phyloP scores from a whole-genome alignment of 2,113 vertebrate genomes.

The Emydura subglobosa region DNA sequence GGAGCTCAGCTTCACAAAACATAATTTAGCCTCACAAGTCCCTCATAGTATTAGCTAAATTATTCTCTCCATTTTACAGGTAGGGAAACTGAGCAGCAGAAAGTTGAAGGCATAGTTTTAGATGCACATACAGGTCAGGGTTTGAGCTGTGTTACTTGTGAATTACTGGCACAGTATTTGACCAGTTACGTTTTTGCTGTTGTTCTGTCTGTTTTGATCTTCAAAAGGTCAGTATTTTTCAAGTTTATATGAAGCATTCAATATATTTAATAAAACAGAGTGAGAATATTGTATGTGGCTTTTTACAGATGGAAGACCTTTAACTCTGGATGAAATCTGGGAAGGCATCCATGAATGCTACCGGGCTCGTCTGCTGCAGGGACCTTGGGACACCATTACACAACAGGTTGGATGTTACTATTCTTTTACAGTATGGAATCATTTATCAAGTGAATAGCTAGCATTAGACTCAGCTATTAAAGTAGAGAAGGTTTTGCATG shows the following conservation, averaged over 20 bases:
- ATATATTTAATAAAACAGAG: neutral
- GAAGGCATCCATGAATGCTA: constrained; percentile 85
- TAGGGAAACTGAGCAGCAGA: neutral
- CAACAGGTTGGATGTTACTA: constrained; percentile 86
- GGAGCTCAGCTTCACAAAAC: neutral
- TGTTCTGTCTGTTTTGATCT: neutral
- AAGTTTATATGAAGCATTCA: neutral
- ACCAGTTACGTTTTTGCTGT: neutral
- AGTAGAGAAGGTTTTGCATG: neutral
- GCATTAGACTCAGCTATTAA: neutral
- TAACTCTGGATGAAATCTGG: constrained; percentile 91
- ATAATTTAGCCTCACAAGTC: neutral
- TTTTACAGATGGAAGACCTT: constrained; percentile 87
- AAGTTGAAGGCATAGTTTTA: neutral
- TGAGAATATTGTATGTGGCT: neutral
- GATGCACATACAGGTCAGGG: neutral
- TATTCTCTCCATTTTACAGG: neutral
- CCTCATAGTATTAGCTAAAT: neutral
- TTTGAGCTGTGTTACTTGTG: neutral
- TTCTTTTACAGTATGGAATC: neutral
- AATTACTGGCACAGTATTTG: neutral
- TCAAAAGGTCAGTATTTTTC: neutral
- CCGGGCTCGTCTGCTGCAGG: constrained; percentile 79
- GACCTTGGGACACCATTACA: constrained; percentile 89
- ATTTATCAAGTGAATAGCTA: neutral